Evolutionary conservation across 1,140 invertebrate species (phyloP).

Genomic region (Heliconius congener): DNA sequence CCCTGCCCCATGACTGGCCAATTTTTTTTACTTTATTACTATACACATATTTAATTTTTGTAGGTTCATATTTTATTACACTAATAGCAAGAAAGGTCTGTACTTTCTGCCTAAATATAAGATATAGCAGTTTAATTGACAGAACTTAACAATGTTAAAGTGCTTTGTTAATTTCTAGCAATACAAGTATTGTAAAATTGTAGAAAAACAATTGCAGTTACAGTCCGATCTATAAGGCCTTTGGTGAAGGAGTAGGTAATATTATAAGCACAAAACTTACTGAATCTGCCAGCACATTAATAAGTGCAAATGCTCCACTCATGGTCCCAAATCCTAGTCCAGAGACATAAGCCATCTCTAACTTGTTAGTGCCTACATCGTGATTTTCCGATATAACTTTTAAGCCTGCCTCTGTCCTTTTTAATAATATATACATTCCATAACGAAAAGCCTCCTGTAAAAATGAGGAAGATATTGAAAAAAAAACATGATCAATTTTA

Average conservation of each 20-base stretch:
- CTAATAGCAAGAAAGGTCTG: too few species aligned
- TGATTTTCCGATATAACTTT: slow-evolving; percentile 92
- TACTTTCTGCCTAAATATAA: too few species aligned
- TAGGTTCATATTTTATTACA: too few species aligned
- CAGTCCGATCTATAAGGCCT: too few species aligned
- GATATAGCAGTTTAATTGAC: too few species aligned
- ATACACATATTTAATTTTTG: too few species aligned
- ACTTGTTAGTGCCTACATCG: slow-evolving; percentile 91
- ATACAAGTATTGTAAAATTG: too few species aligned
- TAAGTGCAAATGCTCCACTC: slow-evolving; percentile 95
- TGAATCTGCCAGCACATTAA: slow-evolving; percentile 96
- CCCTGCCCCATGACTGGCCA: too few species aligned
- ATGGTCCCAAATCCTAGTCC: slow-evolving; percentile 98
- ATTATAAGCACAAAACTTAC: slow-evolving; percentile 64
- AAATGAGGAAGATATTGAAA: slow-evolving; percentile 15
- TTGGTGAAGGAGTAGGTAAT: background rate
- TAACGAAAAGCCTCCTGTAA: slow-evolving; percentile 87
- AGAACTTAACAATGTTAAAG: too few species aligned
- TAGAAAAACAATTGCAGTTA: too few species aligned
- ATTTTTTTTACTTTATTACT: too few species aligned
- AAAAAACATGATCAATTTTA: background rate
- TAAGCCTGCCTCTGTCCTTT: slow-evolving; percentile 93
- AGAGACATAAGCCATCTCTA: slow-evolving; percentile 96
- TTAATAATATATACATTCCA: slow-evolving; percentile 88
- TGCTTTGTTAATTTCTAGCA: too few species aligned